These are phyloP conservation scores for Standfussiana lucernea DNA, from an alignment of 2,888 invertebrate genomes.

Conservation along the genomic window DNA sequence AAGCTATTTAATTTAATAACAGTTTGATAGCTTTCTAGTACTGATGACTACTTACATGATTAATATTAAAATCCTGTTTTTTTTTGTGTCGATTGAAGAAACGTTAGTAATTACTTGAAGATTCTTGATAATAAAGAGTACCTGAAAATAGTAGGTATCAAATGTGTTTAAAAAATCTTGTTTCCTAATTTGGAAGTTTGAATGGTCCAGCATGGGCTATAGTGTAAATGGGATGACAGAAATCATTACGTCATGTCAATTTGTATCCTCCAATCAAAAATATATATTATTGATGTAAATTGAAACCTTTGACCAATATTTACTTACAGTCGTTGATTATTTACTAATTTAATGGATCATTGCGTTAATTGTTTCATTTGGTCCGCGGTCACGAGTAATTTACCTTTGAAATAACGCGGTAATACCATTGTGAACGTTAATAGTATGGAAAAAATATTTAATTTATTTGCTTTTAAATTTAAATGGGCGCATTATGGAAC, in stretches of 20 bases:
- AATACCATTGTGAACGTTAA: conserved; percentile 30
- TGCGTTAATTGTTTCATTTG: conserved; percentile 50
- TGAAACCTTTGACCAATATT: conserved; percentile 24
- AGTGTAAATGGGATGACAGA: not conserved
- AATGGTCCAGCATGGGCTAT: not conserved
- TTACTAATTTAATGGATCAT: conserved; percentile 49
- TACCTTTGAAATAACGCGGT: conserved; percentile 50
- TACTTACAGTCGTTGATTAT: conserved; percentile 39
- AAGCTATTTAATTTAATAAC: too few species aligned
- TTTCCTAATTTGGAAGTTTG: not conserved
- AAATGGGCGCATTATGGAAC: not conserved
- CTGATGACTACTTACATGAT: too few species aligned
- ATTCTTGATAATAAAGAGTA: too few species aligned
- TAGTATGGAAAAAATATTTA: conserved; percentile 46
- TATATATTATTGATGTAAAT: conserved; percentile 9
- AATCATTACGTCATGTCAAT: not conserved
- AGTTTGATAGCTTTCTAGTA: too few species aligned
- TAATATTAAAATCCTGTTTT: too few species aligned
- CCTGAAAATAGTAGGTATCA: too few species aligned
- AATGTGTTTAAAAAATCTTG: too few species aligned
- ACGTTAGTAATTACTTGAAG: too few species aligned
- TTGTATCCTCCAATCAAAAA: conserved; percentile 6
- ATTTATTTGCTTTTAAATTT: conserved; percentile 35
- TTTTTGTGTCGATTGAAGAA: too few species aligned
- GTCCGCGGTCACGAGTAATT: conserved; percentile 55